Conservation (phyloP, 1,140 invertebrate genomes). For the Drosophila setifemur region DNA sequence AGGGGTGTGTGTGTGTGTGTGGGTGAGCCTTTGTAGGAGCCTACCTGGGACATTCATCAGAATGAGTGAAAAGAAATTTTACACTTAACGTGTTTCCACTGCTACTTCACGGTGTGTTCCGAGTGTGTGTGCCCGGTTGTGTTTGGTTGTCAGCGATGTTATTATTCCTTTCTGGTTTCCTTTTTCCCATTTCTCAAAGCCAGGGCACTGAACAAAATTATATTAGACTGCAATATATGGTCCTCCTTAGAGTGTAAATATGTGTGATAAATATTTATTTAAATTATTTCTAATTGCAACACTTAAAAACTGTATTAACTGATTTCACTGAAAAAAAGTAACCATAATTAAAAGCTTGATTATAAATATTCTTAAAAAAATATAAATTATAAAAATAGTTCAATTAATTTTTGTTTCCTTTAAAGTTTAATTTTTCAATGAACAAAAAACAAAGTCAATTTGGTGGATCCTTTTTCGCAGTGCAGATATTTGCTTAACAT, state of each 20-base stretch:
- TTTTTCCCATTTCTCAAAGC: not conserved
- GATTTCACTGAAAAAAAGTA: too few species aligned
- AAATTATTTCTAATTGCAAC: too few species aligned
- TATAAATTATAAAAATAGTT: not conserved
- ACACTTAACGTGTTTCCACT: constrained; percentile 76
- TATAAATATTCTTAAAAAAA: not conserved
- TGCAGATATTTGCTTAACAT: constrained; percentile 63
- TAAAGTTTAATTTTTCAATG: not conserved
- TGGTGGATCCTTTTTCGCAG: constrained; percentile 21
- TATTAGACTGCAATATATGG: not conserved
- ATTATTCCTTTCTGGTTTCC: constrained; percentile 36
- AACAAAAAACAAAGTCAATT: too few species aligned
- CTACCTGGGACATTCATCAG: constrained; percentile 56
- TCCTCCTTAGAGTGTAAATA: not conserved
- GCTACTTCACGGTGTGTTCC: constrained; percentile 42
- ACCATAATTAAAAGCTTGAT: too few species aligned
- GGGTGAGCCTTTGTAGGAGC: constrained; percentile 11
- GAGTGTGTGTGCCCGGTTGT: constrained; percentile 39
- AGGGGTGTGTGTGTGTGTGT: constrained; percentile 9
- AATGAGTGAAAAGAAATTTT: constrained; percentile 78
- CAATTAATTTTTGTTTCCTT: not conserved
- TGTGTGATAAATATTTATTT: too few species aligned
- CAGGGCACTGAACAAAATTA: not conserved
- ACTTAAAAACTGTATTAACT: too few species aligned
- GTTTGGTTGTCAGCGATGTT: constrained; percentile 49